phyloP scores from a whole-genome alignment of 2,888 invertebrate genomes.

The Drosophila seclusa region DNA sequence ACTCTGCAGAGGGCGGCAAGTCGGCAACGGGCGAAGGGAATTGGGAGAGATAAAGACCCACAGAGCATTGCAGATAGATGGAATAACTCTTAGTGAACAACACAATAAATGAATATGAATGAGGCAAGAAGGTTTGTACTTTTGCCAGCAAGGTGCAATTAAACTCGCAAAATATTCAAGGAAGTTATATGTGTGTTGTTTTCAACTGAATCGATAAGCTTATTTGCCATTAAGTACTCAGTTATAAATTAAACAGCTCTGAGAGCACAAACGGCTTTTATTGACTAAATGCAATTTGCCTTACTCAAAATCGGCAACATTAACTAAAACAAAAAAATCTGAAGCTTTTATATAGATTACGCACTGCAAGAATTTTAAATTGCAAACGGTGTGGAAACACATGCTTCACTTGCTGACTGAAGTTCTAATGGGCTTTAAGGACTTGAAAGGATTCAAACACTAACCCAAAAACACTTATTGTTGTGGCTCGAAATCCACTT shows the following conservation, averaged over 20 bases:
- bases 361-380: not conserved
- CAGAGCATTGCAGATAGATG: slow-evolving; percentile 48
- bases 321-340: not conserved
- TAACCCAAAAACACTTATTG: slow-evolving; percentile 30
- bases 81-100: slow-evolving; percentile 42
- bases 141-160: slow-evolving; percentile 12
- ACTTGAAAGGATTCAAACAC: slow-evolving; percentile 31
- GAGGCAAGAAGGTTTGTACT: slow-evolving; percentile 48
- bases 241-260: slow-evolving; percentile 2
- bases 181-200: not conserved
- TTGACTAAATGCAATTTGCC: not conserved
- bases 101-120: slow-evolving; percentile 79
- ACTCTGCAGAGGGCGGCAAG: slow-evolving; percentile 25
- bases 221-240: not conserved
- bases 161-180: not conserved
- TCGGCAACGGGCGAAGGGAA: not conserved
- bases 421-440: slow-evolving; percentile 44
- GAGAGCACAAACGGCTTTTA: not conserved
- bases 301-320: not conserved
- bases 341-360: not conserved
- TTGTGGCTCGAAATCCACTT: slow-evolving; percentile 47
- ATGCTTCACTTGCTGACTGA: slow-evolving; percentile 1
- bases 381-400: not conserved
- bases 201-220: slow-evolving; percentile 9
- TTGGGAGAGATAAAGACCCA: not conserved